Base-by-base conservation (phyloP, 2,888 invertebrate species). In the Yponomeuta evonymella region DNA sequence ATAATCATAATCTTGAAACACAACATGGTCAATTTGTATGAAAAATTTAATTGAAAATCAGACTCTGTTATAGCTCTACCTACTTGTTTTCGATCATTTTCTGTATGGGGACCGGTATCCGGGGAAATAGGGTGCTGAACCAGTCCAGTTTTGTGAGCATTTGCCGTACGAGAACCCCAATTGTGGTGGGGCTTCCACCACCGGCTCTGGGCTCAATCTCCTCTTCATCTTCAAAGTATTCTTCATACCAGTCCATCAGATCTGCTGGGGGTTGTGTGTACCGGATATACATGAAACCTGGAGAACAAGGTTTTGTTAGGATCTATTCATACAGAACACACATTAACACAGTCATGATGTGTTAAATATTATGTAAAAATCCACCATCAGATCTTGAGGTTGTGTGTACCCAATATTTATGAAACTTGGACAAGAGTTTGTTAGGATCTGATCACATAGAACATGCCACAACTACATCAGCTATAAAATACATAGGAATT, bases 201-300 rank as follows among this genome's bases (percentile, higher is more conserved):
- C 99, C 99, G 23, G 99, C 99, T 84, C 99, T 97, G 0, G 98
- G 98, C 84, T 99, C 99, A 75, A 99, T 93, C 84, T 98, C 98
- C 94, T 99, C 98, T 81, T 97, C 97, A 84, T 99, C 99, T 81
- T 98, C 98, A 76, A 99, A 92, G 90, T 99, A 99, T 71, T 97
- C 96, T 79, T 96, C 98, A 84, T 97, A 99, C 99, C 99, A 99
- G 83, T 97, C 97, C 93, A 99, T 98, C 73, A 99, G 93, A 84
- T 98, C 98, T 70, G 95, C 95, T 0, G 99, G 99, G 23, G 98
- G 98, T 86, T 99, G 98, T 10, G 98, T 98, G 89, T 98, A 99
- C 78, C 99, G 93, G 75, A 95, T 97, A 86, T 94, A 95, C 95
- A 95, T 95, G 81, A 95, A 95, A 51, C 95, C 94, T 94, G 79